Percentiles rank a stretch among this genome's conserved stretches.
Conservation (phyloP, 2,113 vertebrate species). For the Nicator chloris region DNA sequence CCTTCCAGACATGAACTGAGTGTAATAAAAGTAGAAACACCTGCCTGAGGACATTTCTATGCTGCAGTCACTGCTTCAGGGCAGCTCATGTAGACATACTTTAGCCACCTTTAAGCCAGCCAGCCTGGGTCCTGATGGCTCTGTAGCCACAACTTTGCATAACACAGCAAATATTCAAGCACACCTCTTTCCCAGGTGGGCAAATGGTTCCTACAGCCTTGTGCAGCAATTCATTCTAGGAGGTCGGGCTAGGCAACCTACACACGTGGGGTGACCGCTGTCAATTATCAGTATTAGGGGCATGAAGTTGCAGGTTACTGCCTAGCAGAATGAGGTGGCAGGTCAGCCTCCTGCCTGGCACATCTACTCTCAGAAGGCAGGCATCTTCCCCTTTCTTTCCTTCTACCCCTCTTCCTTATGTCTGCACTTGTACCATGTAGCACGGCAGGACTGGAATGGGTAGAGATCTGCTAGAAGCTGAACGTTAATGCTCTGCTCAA, state of each 20-base stretch:
- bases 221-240: background rate
- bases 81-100: background rate
- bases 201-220: background rate
- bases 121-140: background rate
- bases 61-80: background rate
- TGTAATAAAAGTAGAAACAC: slow-evolving; percentile 4
- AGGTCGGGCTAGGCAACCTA: background rate
- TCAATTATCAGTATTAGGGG: background rate
- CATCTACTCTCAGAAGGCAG: background rate
- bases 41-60: slow-evolving; percentile 12
- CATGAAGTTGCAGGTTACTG: background rate
- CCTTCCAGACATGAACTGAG: background rate
- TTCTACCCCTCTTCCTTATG: background rate
- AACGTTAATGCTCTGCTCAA: slow-evolving; percentile 47
- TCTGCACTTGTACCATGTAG: background rate
- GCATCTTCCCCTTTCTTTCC: background rate
- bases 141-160: background rate
- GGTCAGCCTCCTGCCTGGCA: background rate
- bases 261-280: accelerated
- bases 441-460: background rate
- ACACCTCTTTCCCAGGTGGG: background rate
- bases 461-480: slow-evolving; percentile 33
- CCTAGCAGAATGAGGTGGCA: background rate
- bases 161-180: background rate
- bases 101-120: background rate